A percentile compares a stretch with the other conserved stretches of the same genome.
Evolutionary conservation across 2,113 vertebrate genomes (phyloP).

Genomic region (Beaufortia kweichowensis): DNA sequence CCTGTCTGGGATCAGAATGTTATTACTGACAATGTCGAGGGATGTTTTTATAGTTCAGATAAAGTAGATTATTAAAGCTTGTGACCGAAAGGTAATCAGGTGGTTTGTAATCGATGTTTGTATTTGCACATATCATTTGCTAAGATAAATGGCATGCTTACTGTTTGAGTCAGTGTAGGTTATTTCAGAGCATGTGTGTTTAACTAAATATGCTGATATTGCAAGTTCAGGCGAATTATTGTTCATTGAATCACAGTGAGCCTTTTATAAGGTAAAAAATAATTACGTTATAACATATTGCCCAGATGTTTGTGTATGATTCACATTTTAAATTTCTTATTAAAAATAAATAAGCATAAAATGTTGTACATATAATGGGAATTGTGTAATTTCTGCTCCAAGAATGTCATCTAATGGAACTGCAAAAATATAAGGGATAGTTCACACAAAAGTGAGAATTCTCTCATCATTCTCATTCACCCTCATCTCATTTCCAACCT

Average conservation of each 20-base stretch:
- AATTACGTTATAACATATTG: not conserved
- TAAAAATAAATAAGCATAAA: too few relatives aligned
- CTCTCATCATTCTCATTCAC: too few relatives aligned
- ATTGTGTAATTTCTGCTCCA: too few relatives aligned
- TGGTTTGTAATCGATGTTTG: not conserved
- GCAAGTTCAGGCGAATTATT: conserved; percentile 28
- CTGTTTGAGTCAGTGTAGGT: conserved; percentile 1
- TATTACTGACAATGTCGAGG: not conserved
- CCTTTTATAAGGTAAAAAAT: not conserved
- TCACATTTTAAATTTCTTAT: not conserved
- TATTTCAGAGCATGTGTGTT: conserved; percentile 11
- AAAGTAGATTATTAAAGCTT: conserved; percentile 16
- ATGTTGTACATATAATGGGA: too few relatives aligned
- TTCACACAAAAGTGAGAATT: too few relatives aligned
- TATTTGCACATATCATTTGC: not conserved
- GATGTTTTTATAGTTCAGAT: not conserved
- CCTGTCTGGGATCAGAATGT: not conserved
- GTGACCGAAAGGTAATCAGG: not conserved
- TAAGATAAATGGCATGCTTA: not conserved
- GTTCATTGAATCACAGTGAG: not conserved
- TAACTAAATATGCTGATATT: conserved; percentile 22
- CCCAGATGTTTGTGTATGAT: not conserved
- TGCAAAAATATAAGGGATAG: too few relatives aligned
- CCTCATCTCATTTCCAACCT: too few relatives aligned
- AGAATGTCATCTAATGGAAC: too few relatives aligned